A percentile compares a stretch with the other conserved stretches of the same genome.
phyloP scores from a whole-genome alignment of 2,888 invertebrate species.

The Blomia tropicalis region DNA sequence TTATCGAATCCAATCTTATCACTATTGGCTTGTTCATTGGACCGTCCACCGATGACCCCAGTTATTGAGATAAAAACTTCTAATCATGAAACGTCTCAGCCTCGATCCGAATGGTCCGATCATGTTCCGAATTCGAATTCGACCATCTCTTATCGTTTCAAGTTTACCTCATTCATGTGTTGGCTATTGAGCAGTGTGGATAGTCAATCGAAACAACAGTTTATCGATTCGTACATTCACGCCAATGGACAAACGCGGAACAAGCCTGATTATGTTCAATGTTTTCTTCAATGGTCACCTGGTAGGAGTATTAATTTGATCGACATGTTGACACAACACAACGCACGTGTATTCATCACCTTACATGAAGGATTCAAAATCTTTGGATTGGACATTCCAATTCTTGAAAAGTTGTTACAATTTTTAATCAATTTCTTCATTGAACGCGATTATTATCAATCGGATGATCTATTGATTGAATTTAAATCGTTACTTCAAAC shows the following conservation, averaged over 20 bases:
- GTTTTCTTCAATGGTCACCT: constrained; percentile 11
- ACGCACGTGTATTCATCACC: not conserved
- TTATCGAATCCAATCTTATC: constrained; percentile 21
- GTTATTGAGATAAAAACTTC: not conserved
- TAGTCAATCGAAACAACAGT: not conserved
- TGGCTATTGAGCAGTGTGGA: constrained; percentile 20
- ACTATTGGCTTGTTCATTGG: constrained; percentile 19
- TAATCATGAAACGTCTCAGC: not conserved
- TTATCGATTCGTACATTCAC: constrained; percentile 3
- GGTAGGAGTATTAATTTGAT: not conserved
- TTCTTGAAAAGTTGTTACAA: constrained; percentile 5
- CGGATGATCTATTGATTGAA: not conserved
- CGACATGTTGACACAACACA: constrained; percentile 4
- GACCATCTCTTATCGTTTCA: constrained; percentile 6
- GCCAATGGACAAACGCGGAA: not conserved
- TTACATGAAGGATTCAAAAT: constrained; percentile 16
- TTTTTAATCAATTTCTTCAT: constrained; percentile 20
- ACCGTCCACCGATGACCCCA: not conserved
- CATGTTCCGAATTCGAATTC: not conserved
- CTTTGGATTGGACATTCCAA: constrained; percentile 6
- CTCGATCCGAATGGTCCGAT: not conserved
- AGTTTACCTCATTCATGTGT: constrained; percentile 21
- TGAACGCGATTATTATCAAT: constrained; percentile 22
- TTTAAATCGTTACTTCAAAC: not conserved
- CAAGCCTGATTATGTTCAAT: not conserved